These are phyloP conservation scores for Drosophila dunni DNA, from an alignment of 1,140 invertebrate species.

Conservation along the genomic window DNA sequence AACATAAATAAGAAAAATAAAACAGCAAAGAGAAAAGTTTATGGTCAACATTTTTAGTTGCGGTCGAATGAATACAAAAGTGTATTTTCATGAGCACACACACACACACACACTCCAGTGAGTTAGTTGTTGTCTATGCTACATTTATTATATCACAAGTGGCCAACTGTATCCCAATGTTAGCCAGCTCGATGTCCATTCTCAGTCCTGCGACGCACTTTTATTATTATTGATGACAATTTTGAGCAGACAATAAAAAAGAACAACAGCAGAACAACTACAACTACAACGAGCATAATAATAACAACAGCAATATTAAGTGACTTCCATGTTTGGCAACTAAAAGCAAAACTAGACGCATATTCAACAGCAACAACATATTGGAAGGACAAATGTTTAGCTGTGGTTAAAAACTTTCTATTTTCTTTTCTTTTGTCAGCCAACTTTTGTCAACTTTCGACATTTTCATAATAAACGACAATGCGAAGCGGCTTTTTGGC, in stretches of 20 bases:
- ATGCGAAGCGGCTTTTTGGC: slow-evolving; percentile 50
- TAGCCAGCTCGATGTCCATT: slow-evolving; percentile 49
- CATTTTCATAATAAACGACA: slow-evolving; percentile 64
- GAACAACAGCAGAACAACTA: slow-evolving; percentile 62
- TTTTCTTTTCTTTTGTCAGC: slow-evolving; percentile 47
- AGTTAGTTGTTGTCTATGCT: slow-evolving; percentile 54
- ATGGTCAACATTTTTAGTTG: slow-evolving; percentile 81
- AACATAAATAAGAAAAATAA: slow-evolving; percentile 67
- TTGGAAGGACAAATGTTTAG: slow-evolving; percentile 18
- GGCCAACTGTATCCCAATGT: slow-evolving; percentile 56
- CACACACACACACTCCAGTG: slow-evolving; percentile 28
- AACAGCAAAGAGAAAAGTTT: slow-evolving; percentile 55
- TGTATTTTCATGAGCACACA: slow-evolving; percentile 69
- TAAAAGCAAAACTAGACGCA: slow-evolving; percentile 59
- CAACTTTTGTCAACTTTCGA: slow-evolving; percentile 67
- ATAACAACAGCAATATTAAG: neutral
- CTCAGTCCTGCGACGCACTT: slow-evolving; percentile 51
- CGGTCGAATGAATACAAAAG: slow-evolving; percentile 79
- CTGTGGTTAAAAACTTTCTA: slow-evolving; percentile 37
- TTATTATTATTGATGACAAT: slow-evolving; percentile 83
- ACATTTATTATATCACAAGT: slow-evolving; percentile 79
- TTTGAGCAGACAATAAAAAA: slow-evolving; percentile 81
- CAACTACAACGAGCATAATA: slow-evolving; percentile 41
- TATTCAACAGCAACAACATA: slow-evolving; percentile 44
- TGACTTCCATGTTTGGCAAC: slow-evolving; percentile 42